Evolutionary conservation across 92 coral and sea anemone species (phyloP), one percentile per base, ranked within the genome.

Genomic region (Heteractis magnifica): DNA sequence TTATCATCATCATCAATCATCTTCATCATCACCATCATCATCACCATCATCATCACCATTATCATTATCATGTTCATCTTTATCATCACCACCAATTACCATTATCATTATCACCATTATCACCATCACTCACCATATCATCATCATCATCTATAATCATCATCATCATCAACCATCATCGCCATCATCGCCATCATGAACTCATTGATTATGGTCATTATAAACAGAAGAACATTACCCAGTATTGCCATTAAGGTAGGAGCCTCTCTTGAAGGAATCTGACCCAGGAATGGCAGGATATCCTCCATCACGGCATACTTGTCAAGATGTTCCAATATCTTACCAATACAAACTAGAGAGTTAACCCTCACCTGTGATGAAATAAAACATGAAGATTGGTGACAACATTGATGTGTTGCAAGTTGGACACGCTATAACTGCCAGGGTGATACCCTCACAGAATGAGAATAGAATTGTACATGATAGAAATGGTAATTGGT

Each of bases 191-290:
- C 50, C 73, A 68, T 68, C 50, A 26, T 9, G 5, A 65, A 6
- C 34, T 4, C 59, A 26, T 8, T 9, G 49, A 10, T 20, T 68
- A 18, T 23, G 8, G 26, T 19, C 7, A 64, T 12, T 12, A 64
- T 6, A 18, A n/a, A 18, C 8, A 5, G 1, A 64, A 64, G 62
- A 7, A 0, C n/a, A 16, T 20, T 68, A 97, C 99, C 99, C 71
- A 97, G 82, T 82, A 97, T 97, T 9, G 97, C 99, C 99, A 97
- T 97, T 6, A 94, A 88, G 1, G 98, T 92, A 6, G 99, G 98
- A 1, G 99, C 94, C 82, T 97, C 99, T 53, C 98, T 92, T 21
- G 98, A 92, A 0, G 99, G 99, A 55, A 97, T 94, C 87, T 97
- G 98, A 48, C 89, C 84, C 78, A 97, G 71, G 75, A 97, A 83